Evolutionary conservation across 2,113 vertebrate species (phyloP).

Genomic region (Aspidoscelis tigris): DNA sequence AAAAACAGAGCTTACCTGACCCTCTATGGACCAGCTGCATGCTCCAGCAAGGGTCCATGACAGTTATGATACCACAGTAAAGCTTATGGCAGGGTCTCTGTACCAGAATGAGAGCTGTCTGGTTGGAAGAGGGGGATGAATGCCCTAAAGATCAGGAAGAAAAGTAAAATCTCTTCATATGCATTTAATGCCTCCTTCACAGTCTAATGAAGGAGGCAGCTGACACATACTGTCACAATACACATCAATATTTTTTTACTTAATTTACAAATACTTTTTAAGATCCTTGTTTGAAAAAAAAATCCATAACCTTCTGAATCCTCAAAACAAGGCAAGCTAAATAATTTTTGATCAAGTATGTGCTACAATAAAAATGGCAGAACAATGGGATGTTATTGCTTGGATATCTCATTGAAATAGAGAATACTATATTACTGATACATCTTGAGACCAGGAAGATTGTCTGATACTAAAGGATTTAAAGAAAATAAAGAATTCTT

Average conservation of each 20-base stretch:
- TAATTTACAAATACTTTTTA: background rate
- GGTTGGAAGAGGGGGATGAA: conserved; percentile 4
- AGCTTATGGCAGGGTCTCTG: background rate
- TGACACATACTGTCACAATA: background rate
- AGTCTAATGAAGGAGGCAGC: background rate
- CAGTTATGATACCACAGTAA: background rate
- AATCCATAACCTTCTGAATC: background rate
- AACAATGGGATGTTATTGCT: background rate
- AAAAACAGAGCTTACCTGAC: conserved; percentile 1
- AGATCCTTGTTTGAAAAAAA: background rate
- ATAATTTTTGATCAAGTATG: background rate
- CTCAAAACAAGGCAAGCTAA: background rate
- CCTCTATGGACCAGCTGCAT: conserved; percentile 4
- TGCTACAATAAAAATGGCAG: background rate
- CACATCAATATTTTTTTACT: background rate
- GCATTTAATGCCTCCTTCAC: background rate
- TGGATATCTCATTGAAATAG: background rate
- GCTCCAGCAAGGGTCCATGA: background rate
- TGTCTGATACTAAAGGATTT: background rate
- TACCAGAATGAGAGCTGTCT: conserved; percentile 3
- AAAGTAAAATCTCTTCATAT: conserved; percentile 1
- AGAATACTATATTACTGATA: background rate
- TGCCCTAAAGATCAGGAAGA: background rate
- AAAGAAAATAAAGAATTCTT: too few relatives aligned
- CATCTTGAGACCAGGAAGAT: background rate